These are phyloP conservation scores for Drosophila incognita DNA, from an alignment of 2,888 invertebrate species.

Conservation along the genomic window DNA sequence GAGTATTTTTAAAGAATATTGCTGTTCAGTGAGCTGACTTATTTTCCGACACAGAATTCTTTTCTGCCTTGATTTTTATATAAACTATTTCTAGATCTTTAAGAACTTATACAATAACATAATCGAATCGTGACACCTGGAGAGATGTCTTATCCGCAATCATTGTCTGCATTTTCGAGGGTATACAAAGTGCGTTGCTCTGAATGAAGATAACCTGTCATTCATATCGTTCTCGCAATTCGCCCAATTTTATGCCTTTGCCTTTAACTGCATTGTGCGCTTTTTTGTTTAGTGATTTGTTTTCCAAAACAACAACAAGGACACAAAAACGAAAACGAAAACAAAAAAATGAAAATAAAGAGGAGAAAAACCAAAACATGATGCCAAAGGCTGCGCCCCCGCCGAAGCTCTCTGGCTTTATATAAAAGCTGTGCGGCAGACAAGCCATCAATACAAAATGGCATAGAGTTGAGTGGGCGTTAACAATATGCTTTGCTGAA, in stretches of 20 bases:
- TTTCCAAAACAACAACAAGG: conserved; percentile 58
- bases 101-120: neutral
- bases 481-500: conserved; percentile 67
- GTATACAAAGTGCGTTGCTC: conserved; percentile 48
- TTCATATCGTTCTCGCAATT: conserved; percentile 43
- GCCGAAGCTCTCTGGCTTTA: conserved; percentile 73
- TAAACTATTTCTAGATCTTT: neutral
- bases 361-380: conserved; percentile 66
- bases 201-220: conserved; percentile 17
- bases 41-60: neutral
- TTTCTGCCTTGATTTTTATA: neutral
- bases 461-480: conserved; percentile 80
- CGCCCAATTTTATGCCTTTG: conserved; percentile 52
- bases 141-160: neutral
- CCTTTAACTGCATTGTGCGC: conserved; percentile 75
- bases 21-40: neutral
- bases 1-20: neutral
- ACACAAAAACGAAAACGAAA: conserved; percentile 25
- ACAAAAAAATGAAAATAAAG: conserved; percentile 26
- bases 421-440: conserved; percentile 82
- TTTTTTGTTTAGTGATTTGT: conserved; percentile 79
- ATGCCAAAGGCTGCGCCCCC: conserved; percentile 77
- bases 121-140: neutral
- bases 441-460: conserved; percentile 80
- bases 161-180: neutral